Base-by-base conservation (phyloP, 1,140 invertebrate species). In the Tribolium castaneum region DNA sequence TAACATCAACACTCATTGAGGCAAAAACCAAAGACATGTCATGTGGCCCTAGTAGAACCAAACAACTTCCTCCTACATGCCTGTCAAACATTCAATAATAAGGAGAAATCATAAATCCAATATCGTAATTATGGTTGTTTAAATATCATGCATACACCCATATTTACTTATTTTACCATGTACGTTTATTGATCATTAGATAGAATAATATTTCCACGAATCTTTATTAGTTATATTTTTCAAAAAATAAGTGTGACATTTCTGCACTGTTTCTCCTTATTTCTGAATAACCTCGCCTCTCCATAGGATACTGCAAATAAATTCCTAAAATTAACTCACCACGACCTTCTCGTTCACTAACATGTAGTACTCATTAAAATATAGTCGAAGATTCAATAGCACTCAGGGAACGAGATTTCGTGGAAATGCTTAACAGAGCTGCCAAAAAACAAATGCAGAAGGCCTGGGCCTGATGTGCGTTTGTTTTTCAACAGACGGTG, bases 181-280 rank as follows among this genome's bases (percentile, higher is more conserved):
- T 81, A 84, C 59, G 81, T 82, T 84, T 82, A 83, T 78, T 83
- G 82, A 83, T 82, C 80, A 80, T 80, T 83, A 83, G 82, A 83
- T 83, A 84, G 82, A 77, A 81, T 79, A 82, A 83, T 84, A 84
- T 82, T 81, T 83, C 25, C 25, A 30, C 84, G 82, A 81, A 83
- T 83, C 80, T 80, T 81, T 84, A 82, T 80, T 81, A 81, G 81
- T 84, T 84, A 85, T 85, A 83, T 82, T 83, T 83, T 83, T 85
- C 84, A 81, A 85, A 85, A 86, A 84, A 86, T 85, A 84, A 83
- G 80, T 85, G 82, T 85, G 25, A 59, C 54, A 82, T 79, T 83
- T 84, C 79, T 81, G 77, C 71, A 39, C 54, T 71, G 35, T 76
- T 82, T 84, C 82, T 84, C 82, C 81, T 82, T 82, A 82, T 84